phyloP scores from a whole-genome alignment of 2,888 invertebrate species.

The Iselma pallidipennis region DNA sequence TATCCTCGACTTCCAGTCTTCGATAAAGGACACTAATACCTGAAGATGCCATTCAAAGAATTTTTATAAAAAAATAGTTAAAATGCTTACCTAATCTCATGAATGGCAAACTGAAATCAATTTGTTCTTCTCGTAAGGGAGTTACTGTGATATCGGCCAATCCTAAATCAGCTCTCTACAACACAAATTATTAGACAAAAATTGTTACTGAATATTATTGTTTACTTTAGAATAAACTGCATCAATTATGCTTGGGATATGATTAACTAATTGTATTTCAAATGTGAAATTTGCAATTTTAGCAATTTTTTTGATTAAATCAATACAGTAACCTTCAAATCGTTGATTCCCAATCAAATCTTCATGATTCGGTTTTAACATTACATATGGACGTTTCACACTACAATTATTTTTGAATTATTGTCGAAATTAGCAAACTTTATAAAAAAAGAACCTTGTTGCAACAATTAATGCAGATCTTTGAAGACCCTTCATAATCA shows the following conservation, averaged over 20 bases:
- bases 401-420: constrained; percentile 56
- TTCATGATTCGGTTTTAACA: constrained; percentile 60
- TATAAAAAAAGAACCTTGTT: constrained; percentile 49
- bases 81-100: constrained; percentile 13
- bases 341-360: constrained; percentile 70
- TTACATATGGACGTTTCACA: constrained; percentile 64
- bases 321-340: constrained; percentile 87
- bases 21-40: constrained; percentile 9
- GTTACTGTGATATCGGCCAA: constrained; percentile 16
- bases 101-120: constrained; percentile 19
- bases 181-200: too few relatives aligned
- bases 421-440: too few relatives aligned
- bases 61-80: background rate
- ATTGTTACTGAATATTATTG: background rate
- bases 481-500: constrained; percentile 24
- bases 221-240: background rate
- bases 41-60: constrained; percentile 57
- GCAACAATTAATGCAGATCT: constrained; percentile 3
- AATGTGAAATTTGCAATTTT: constrained; percentile 61
- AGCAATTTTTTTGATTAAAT: constrained; percentile 80
- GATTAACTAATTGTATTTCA: constrained; percentile 63
- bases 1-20: background rate
- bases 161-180: constrained; percentile 10
- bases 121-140: constrained; percentile 9
- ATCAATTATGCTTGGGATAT: background rate